These are phyloP conservation scores for Neopelma chrysocephalum DNA, from an alignment of 2,797 vertebrate species.

Conservation along the genomic window DNA sequence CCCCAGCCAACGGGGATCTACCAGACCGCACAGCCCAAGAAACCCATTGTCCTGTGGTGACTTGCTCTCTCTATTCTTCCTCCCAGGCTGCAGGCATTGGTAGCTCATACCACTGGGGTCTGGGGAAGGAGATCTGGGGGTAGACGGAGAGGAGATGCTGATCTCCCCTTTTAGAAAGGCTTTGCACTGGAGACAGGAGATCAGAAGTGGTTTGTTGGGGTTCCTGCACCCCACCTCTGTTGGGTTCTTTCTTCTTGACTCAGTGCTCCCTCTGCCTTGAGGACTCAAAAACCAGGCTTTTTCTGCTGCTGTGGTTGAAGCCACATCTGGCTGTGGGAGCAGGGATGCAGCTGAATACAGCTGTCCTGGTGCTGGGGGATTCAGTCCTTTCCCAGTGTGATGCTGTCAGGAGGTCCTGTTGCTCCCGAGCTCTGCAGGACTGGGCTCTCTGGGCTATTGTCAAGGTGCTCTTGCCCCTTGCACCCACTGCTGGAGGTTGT, in stretches of 20 bases:
- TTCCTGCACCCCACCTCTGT: background rate
- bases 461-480: background rate
- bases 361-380: background rate
- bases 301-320: background rate
- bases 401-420: accelerated
- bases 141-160: background rate
- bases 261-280: background rate
- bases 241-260: background rate
- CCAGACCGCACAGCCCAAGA: background rate
- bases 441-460: background rate
- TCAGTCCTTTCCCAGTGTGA: background rate
- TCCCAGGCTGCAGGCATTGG: background rate
- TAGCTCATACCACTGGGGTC: background rate
- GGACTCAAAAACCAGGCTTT: background rate
- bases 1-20: background rate
- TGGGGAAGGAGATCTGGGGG: background rate
- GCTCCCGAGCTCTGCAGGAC: background rate
- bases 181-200: background rate
- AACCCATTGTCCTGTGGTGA: background rate
- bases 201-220: background rate
- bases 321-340: background rate
- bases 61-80: background rate
- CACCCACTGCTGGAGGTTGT: background rate
- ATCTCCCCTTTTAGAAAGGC: background rate
- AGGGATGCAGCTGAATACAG: background rate